These are phyloP conservation scores for Liparis tanakae DNA, from an alignment of 2,797 vertebrate species.

Conservation along the genomic window DNA sequence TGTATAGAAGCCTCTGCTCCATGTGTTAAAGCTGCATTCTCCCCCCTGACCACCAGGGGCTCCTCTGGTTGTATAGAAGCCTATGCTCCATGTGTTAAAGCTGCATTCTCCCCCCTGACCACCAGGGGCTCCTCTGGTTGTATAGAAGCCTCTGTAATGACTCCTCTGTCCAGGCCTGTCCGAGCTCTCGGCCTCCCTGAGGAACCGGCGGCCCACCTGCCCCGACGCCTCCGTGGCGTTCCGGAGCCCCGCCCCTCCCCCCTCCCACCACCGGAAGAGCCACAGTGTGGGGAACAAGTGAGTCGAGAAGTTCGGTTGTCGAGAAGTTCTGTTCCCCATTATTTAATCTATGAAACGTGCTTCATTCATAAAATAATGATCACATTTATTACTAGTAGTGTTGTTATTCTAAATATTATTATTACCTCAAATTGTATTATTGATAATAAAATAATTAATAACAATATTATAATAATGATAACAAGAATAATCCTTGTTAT, in stretches of 20 bases:
- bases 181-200: slow-evolving; percentile 82
- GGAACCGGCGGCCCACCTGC: slow-evolving; percentile 92
- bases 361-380: neutral
- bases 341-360: neutral
- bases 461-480: neutral
- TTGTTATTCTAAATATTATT: neutral
- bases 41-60: too few relatives aligned
- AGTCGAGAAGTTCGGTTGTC: slow-evolving; percentile 61
- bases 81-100: too few relatives aligned
- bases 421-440: neutral
- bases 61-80: too few relatives aligned
- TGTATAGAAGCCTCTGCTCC: neutral
- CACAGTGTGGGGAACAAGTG: slow-evolving; percentile 98
- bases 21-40: too few relatives aligned
- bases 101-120: neutral
- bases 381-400: neutral
- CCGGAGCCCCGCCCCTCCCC: slow-evolving; percentile 89
- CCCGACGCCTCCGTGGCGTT: slow-evolving; percentile 91
- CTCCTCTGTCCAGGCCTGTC: slow-evolving; percentile 66
- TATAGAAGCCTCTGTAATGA: neutral
- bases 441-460: neutral
- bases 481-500: neutral
- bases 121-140: neutral
- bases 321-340: neutral
- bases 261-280: slow-evolving; percentile 95